These are phyloP conservation scores for Heteropelma amictum DNA, from an alignment of 2,888 invertebrate species.

Conservation along the genomic window DNA sequence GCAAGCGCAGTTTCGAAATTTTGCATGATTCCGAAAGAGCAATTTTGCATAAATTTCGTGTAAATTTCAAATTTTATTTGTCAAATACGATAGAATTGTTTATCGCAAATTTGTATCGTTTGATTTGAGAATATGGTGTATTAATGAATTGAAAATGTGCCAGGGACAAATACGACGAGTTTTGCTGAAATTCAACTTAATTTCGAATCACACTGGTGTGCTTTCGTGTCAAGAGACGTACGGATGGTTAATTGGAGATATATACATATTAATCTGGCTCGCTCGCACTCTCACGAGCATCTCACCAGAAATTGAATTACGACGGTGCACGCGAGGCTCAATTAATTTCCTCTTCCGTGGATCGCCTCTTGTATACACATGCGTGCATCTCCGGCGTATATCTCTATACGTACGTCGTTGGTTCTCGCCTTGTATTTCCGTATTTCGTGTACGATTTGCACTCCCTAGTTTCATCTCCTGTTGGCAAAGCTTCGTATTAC, in stretches of 20 bases:
- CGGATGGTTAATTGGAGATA: background rate
- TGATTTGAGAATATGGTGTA: background rate
- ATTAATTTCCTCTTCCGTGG: slow-evolving; percentile 55
- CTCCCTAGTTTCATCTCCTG: background rate
- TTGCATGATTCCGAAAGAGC: too few relatives aligned
- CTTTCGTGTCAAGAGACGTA: background rate
- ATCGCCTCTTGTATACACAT: slow-evolving; percentile 20
- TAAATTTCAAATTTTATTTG: too few relatives aligned
- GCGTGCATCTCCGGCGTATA: background rate
- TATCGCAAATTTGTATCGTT: too few relatives aligned
- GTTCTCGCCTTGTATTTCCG: background rate
- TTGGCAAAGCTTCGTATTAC: background rate
- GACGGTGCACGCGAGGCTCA: slow-evolving; percentile 49
- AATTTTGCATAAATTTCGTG: too few relatives aligned
- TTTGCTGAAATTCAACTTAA: slow-evolving; percentile 22
- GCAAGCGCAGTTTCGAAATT: too few relatives aligned
- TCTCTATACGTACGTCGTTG: background rate
- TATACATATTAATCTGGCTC: background rate
- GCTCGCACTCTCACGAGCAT: slow-evolving; percentile 16
- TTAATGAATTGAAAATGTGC: background rate
- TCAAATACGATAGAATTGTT: too few relatives aligned
- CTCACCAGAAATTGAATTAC: slow-evolving; percentile 50
- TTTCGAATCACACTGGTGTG: slow-evolving; percentile 32
- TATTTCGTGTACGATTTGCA: background rate
- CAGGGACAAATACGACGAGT: slow-evolving; percentile 17